Conservation (phyloP, 2,888 invertebrate genomes). For the Atethmia centrago region DNA sequence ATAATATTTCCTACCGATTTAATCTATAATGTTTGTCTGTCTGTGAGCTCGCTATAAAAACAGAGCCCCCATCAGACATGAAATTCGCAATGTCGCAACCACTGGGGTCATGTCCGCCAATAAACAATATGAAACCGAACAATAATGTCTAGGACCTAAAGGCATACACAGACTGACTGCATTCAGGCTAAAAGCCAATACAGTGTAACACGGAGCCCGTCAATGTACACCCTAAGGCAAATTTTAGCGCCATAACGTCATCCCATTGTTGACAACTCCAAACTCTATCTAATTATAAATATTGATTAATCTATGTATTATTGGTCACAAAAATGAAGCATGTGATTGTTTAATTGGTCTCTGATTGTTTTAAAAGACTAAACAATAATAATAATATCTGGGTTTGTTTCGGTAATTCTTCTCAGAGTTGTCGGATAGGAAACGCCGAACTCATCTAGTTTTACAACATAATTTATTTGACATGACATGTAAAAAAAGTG, state of each 20-base stretch:
- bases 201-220: background rate
- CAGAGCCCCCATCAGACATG: background rate
- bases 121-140: conserved; percentile 33
- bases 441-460: no score
- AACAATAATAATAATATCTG: conserved; percentile 1
- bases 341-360: background rate
- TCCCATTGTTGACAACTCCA: background rate
- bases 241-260: background rate
- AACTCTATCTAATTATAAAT: conserved; percentile 13
- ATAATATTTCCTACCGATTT: background rate
- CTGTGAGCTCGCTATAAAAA: background rate
- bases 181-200: conserved; percentile 9
- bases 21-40: background rate
- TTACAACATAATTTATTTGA: no score
- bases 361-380: conserved; percentile 2
- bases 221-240: conserved; percentile 36
- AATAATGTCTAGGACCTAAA: conserved; percentile 27
- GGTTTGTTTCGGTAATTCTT: no score
- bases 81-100: background rate
- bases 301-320: conserved; percentile 9
- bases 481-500: no score
- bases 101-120: background rate
- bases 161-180: conserved; percentile 8
- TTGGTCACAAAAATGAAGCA: background rate
- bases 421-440: no score